Evolutionary conservation across 1,140 invertebrate genomes (phyloP).

Genomic region (Dendroctonus ponderosae): DNA sequence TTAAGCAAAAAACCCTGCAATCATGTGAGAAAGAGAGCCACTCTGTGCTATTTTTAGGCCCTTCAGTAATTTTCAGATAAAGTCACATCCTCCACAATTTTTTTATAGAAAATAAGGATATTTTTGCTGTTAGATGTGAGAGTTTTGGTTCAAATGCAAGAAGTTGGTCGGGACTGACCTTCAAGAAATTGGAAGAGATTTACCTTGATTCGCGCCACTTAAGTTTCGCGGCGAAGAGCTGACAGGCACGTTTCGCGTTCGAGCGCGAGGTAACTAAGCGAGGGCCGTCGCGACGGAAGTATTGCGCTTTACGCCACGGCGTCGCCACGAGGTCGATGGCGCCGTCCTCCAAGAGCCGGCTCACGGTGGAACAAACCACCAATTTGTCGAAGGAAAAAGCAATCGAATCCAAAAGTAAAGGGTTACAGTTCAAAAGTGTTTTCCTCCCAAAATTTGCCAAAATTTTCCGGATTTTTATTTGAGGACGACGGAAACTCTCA

Average conservation of each 20-base stretch:
- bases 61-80: too few relatives aligned
- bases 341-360: slow-evolving; percentile 34
- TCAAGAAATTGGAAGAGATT: slow-evolving; percentile 14
- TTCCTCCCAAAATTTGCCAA: neutral
- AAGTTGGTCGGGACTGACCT: slow-evolving; percentile 7
- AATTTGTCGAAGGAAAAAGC: neutral
- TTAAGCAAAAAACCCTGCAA: too few relatives aligned
- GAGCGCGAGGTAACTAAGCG: slow-evolving; percentile 39
- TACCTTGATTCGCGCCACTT: slow-evolving; percentile 35
- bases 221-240: slow-evolving; percentile 13
- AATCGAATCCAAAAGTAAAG: neutral
- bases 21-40: too few relatives aligned
- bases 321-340: slow-evolving; percentile 44
- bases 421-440: neutral
- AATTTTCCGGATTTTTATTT: too few relatives aligned
- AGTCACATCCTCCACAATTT: too few relatives aligned
- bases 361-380: slow-evolving; percentile 17
- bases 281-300: slow-evolving; percentile 33
- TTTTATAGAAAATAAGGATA: too few relatives aligned
- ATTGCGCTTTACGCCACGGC: slow-evolving; percentile 41
- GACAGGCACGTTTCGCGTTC: slow-evolving; percentile 37
- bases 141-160: too few relatives aligned
- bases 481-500: too few relatives aligned
- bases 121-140: too few relatives aligned
- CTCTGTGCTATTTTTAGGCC: too few relatives aligned